phyloP scores from a whole-genome alignment of 2,888 invertebrate species.

The Artemia sp. region DNA sequence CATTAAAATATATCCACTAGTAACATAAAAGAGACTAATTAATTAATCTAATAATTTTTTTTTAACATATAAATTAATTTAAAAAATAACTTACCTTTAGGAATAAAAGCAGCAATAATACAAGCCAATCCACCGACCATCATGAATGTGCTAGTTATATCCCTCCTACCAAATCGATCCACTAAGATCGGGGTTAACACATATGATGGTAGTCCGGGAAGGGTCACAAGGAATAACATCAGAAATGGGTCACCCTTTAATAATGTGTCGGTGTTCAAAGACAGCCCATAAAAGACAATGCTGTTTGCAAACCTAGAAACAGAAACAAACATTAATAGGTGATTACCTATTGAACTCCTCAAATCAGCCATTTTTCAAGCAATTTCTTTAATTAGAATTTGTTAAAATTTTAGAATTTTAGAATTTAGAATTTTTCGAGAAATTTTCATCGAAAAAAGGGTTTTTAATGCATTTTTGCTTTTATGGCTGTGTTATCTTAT shows the following conservation, averaged over 20 bases:
- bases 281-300: conserved; percentile 65
- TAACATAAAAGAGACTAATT: too few relatives aligned
- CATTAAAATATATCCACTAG: too few relatives aligned
- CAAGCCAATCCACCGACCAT: conserved; percentile 58
- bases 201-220: conserved; percentile 67
- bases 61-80: too few relatives aligned
- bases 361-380: too few relatives aligned
- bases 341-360: too few relatives aligned
- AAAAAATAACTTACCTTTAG: conserved; percentile 36
- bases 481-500: too few relatives aligned
- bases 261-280: conserved; percentile 54
- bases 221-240: conserved; percentile 54
- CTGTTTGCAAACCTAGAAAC: conserved; percentile 53
- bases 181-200: conserved; percentile 50
- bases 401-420: too few relatives aligned
- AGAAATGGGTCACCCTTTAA: conserved; percentile 65
- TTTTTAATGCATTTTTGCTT: too few relatives aligned
- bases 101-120: conserved; percentile 49
- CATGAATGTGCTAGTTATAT: conserved; percentile 57
- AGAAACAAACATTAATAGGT: background rate
- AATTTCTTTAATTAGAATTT: too few relatives aligned
- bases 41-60: too few relatives aligned
- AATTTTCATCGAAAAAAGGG: too few relatives aligned
- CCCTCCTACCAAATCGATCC: conserved; percentile 55
- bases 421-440: too few relatives aligned